Base-by-base conservation (phyloP, 2,797 vertebrate genomes). In the Coranthus polyacanthus region DNA sequence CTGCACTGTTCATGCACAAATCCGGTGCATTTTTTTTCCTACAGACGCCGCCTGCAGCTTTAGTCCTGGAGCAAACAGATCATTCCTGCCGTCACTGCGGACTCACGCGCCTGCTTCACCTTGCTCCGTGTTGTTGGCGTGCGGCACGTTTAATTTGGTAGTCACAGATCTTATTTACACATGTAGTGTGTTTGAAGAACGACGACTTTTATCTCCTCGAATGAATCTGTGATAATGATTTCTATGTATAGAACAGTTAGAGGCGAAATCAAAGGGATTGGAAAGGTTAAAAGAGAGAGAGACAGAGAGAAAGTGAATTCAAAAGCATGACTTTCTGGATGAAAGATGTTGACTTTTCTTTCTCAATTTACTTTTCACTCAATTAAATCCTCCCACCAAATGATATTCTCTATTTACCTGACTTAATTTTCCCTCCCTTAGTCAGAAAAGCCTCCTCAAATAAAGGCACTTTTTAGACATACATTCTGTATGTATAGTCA, bases 61-160 rank as follows among this genome's bases (percentile, higher is more conserved):
- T 63, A 73, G 64, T 74, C 68, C 69, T 70, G 61, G 72, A 83
- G 65, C 68, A 78, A 85, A 88, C 73, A 65, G 51, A 81, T 85
- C 61, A 83, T 82, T 73, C 74, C 75, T 66, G 69, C 66, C 62
- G 70, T 84, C 81, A 73, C 60, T 11, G 52, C 18, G 41, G 66
- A 78, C 64, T 83, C 74, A 69, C 75, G 53, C 58, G 32, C 81
- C 72, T 64, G 45, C 67, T 42, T 70, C 68, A 70, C 78, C 87
- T 83, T 69, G 64, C 54, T 16, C 52, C 2, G 24, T 29, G 2
- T 17, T 12, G 52, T 59, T 71, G 52, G 63, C 76, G 66, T 82
- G 81, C 83, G 66, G 75, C 42, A 47, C 36, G 39, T 82, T 72
- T 54, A 62, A 59, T 52, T 32, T 20, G 21, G 49, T n/a, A 52